These are phyloP conservation scores for Theodoxus fluviatilis DNA, from an alignment of 2,888 invertebrate genomes.

Conservation along the genomic window DNA sequence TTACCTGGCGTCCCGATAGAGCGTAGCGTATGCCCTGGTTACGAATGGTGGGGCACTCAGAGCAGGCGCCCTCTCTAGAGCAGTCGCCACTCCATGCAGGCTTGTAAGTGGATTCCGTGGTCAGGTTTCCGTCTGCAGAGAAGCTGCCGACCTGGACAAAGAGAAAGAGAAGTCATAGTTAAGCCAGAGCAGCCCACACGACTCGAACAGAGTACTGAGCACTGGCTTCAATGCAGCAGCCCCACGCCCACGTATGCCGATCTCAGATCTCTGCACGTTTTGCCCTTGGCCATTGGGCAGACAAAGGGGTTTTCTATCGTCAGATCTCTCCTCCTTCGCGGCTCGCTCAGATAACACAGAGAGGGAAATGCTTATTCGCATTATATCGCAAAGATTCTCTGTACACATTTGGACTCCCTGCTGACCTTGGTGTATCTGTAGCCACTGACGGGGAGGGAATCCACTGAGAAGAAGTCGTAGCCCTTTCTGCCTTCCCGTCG, in stretches of 20 bases:
- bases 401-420: neutral
- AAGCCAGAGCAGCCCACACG: too few species aligned
- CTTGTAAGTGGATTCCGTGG: neutral
- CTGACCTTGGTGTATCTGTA: constrained; percentile 37
- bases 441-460: constrained; percentile 28
- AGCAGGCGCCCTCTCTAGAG: constrained; percentile 46
- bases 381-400: too few species aligned
- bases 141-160: constrained; percentile 49
- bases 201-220: too few species aligned
- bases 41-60: constrained; percentile 54
- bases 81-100: constrained; percentile 46
- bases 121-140: constrained; percentile 34
- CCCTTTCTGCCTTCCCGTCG: constrained; percentile 53
- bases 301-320: too few species aligned
- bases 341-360: neutral
- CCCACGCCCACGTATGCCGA: too few species aligned
- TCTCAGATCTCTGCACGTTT: too few species aligned
- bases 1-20: constrained; percentile 18
- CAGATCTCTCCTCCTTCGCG: too few species aligned
- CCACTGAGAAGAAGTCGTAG: constrained; percentile 44
- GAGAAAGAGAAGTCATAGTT: neutral
- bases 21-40: constrained; percentile 35
- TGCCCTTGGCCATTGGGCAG: too few species aligned
- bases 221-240: too few species aligned
- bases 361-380: neutral